Evolutionary conservation across 2,888 invertebrate species (phyloP), one percentile per base, ranked within the genome.

Genomic region (Dioctria rufipes): DNA sequence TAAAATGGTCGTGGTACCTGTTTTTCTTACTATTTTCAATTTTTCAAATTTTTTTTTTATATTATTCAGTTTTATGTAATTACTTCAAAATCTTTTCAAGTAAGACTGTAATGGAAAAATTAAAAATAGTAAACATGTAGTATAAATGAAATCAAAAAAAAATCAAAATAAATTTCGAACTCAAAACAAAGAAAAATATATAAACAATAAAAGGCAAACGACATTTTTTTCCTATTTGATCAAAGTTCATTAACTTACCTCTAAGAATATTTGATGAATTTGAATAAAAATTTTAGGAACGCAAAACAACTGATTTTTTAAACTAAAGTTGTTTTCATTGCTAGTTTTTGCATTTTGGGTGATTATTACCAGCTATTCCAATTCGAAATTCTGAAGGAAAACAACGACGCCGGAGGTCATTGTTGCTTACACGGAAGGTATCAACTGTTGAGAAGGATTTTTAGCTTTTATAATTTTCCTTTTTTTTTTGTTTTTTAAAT

Each of bases 1-100:
- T 66, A 39, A 80, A 83, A 82, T 82, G 83, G 84, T 84, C 84
- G 84, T 83, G 84, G 84, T 84, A 84, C 84, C 84, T 84, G 84
- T 82, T 82, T 79, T 78, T 60, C 42, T 60, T 78, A 81, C 80
- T 61, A 66, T 71, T 65, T 78, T 82, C 80, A 80, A 77, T 81
- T 66, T 78, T 65, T 75, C 80, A 82, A 82, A 81, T 25, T 42
- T 75, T 75, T 58, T 11, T 11, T 2, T 11, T 58, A 9, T 9
- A 13, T 13, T 60, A 6, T 13, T n/a, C 25, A 13, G n/a, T 60
- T 6, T 60, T 25, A n/a, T 25, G 25, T 25, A 25, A 25, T 25
- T 25, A 25, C 25, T 46, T 37, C 5, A 46, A 67, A 11, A 13
- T 6, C 4, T 39, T 40, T 37, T 51, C 54, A 49, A 51, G 25